Conservation (phyloP, 2,113 vertebrate genomes). For the Calonectris borealis region DNA sequence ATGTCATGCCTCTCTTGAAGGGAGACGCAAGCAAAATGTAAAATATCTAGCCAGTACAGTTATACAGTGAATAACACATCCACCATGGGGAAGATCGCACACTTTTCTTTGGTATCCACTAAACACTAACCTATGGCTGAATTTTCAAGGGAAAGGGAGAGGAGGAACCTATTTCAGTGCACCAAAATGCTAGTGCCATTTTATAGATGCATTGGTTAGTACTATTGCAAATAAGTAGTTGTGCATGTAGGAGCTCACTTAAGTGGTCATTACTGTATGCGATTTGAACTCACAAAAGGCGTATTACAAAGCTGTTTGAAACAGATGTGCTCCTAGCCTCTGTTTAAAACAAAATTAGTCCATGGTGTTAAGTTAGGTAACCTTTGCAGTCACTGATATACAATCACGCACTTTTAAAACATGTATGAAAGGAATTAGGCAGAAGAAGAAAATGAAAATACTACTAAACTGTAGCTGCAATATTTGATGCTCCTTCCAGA, state of each 20-base stretch:
- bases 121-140: background rate
- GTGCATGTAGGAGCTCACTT: background rate
- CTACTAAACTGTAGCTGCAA: background rate
- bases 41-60: background rate
- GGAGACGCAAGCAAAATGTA: background rate
- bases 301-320: background rate
- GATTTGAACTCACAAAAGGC: background rate
- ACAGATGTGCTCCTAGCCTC: background rate
- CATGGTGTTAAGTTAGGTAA: background rate
- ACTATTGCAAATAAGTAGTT: background rate
- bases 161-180: background rate
- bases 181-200: background rate
- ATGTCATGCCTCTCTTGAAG: background rate
- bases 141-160: background rate
- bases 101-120: background rate
- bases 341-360: slow-evolving; percentile 5
- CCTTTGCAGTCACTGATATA: background rate
- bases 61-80: background rate
- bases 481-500: background rate
- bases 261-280: background rate
- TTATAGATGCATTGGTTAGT: background rate
- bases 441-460: background rate
- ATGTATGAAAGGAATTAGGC: background rate
- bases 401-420: background rate
- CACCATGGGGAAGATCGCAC: background rate